Evolutionary conservation across 92 coral and sea anemone species (phyloP).

Genomic region (Hydrozoanthus gracilis): DNA sequence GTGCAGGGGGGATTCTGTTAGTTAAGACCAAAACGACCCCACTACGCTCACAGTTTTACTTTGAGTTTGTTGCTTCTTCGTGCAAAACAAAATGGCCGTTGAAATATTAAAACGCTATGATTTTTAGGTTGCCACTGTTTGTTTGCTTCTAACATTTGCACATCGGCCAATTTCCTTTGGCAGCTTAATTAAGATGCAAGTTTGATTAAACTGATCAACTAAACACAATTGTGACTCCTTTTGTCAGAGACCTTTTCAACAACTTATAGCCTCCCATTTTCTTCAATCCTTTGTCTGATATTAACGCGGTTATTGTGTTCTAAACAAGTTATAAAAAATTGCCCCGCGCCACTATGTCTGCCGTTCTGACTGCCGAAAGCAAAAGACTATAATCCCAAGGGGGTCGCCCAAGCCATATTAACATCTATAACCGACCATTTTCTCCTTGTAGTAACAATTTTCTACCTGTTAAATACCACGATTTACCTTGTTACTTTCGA

Average conservation of each 20-base stretch:
- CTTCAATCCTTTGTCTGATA: conserved; percentile 28
- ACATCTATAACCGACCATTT: not conserved
- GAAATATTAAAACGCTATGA: not conserved
- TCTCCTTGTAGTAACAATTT: not conserved
- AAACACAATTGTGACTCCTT: conserved; percentile 22
- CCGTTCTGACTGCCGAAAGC: not conserved
- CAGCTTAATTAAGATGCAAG: conserved; percentile 44
- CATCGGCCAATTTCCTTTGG: conserved; percentile 36
- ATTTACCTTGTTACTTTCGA: not conserved
- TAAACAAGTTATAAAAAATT: conserved; percentile 20
- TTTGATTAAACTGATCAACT: conserved; percentile 47
- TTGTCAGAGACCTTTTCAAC: conserved; percentile 44
- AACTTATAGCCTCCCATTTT: conserved; percentile 38
- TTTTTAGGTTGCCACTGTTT: not conserved
- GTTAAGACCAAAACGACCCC: not conserved
- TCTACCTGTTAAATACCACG: not conserved
- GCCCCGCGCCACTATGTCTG: conserved; percentile 47
- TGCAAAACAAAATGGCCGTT: not conserved
- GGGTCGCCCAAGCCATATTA: not conserved
- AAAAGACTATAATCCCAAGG: conserved; percentile 5
- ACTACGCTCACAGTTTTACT: not conserved
- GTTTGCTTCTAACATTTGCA: conserved; percentile 46
- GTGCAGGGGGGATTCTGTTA: not conserved
- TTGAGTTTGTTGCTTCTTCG: not conserved
- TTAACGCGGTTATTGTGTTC: conserved; percentile 36